A percentile compares a stretch with the other conserved stretches of the same genome.
phyloP scores from a whole-genome alignment of 2,113 vertebrate genomes.

The Rhinichthys klamathensis region DNA sequence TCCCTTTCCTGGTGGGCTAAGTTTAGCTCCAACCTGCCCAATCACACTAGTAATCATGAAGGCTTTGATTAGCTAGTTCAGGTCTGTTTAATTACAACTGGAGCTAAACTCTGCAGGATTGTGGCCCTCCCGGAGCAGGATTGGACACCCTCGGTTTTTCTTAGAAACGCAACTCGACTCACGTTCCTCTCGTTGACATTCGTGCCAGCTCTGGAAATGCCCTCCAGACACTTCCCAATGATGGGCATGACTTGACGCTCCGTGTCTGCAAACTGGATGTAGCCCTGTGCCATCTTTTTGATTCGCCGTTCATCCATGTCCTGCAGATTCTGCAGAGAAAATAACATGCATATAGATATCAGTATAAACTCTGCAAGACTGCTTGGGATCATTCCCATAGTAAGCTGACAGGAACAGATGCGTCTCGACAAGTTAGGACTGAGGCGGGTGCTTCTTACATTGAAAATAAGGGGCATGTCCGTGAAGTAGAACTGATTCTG shows the following conservation, averaged over 20 bases:
- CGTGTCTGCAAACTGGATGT: slow-evolving; percentile 81
- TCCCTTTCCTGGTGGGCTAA: background rate
- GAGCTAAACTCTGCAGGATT: background rate
- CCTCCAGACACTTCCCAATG: slow-evolving; percentile 89
- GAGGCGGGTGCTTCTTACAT: slow-evolving; percentile 72
- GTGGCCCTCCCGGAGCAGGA: background rate
- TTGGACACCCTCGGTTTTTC: background rate
- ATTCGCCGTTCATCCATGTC: slow-evolving; percentile 86
- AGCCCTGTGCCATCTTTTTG: slow-evolving; percentile 78
- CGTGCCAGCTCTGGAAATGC: slow-evolving; percentile 83
- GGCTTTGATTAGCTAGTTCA: background rate
- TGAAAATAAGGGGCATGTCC: slow-evolving; percentile 87
- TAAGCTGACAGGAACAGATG: background rate
- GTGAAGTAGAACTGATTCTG: slow-evolving; percentile 87
- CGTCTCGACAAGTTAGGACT: background rate
- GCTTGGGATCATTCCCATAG: background rate
- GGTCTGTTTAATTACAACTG: background rate
- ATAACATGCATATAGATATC: slow-evolving; percentile 6
- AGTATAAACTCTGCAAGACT: background rate
- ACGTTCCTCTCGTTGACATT: slow-evolving; percentile 84
- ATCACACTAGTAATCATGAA: background rate
- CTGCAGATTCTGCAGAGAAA: slow-evolving; percentile 80
- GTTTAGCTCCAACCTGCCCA: slow-evolving; percentile 8
- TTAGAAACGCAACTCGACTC: too few species aligned
- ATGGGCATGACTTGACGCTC: slow-evolving; percentile 88